Base-by-base conservation (phyloP, 2,797 vertebrate species). In the Chaetophractus vellerosus region DNA sequence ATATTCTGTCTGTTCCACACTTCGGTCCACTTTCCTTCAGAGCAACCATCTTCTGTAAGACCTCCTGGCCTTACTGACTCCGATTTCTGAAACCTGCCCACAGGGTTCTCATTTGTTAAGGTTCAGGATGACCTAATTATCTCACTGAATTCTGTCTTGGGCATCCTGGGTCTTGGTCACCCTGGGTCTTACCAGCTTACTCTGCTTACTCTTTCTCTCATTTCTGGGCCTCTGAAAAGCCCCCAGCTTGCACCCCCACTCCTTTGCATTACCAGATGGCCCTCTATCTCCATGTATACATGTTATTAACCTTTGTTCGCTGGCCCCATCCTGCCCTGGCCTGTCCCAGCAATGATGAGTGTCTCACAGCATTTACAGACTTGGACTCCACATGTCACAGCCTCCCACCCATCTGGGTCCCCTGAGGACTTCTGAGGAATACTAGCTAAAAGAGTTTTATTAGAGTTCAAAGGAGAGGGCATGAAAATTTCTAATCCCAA, bases 381-480 rank as follows among this genome's bases (percentile, higher is more conserved):
- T 31, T 28, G 59, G 33, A 64, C 50, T 36, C 8, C 31, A 50
- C 5, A 57, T 4, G 21, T 38, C 36, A 33, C 38, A 38, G 31
- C 48, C 38, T 57, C 61, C 82, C 18, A 8, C 14, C 64, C 36
- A 21, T 28, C 71, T 95, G 61, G 28, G 36, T 50, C 83, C 83
- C 71, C 63, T 71, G 23, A 80, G 36, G 57, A 61, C 38, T 86
- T 63, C 24, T 36, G 41, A 72, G 72, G 48, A 87, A 19, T 12
- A 81, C 61, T 72, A 87, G 26, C 82, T 88, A 75, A 83, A 48
- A 78, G 61, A 93, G 28, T 79, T 90, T 86, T 72, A 64, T 38
- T 61, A 87, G 61, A 78, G 57, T 81, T 90, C 66, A 23, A 48
- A 61, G 28, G 61, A 24, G 0, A 72, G 26, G 6, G 9, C 28